Percentiles rank a stretch among this genome's conserved stretches.
These are phyloP conservation scores for Gryon sp. DNA, from an alignment of 1,140 invertebrate genomes.

Conservation along the genomic window DNA sequence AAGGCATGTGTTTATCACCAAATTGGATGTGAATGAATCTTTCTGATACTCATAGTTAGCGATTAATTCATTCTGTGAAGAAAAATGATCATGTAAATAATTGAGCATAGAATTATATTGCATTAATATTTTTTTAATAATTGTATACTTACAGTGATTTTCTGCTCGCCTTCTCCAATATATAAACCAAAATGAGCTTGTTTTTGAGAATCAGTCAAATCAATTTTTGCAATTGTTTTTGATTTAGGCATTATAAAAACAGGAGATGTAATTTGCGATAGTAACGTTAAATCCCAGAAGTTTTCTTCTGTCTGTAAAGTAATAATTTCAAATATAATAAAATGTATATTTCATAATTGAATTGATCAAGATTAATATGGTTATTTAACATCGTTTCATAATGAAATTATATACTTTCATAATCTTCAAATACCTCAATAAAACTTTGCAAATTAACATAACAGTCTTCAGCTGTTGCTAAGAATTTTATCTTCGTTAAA, in stretches of 20 bases:
- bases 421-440: conserved; percentile 45
- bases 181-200: conserved; percentile 75
- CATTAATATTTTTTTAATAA: conserved; percentile 5
- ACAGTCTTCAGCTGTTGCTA: conserved; percentile 50
- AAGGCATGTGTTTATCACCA: conserved; percentile 80
- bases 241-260: conserved; percentile 83
- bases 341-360: too few relatives aligned
- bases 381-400: too few relatives aligned
- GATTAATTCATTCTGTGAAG: conserved; percentile 74
- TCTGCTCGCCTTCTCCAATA: conserved; percentile 51
- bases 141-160: conserved; percentile 53
- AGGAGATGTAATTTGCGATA: conserved; percentile 81
- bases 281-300: conserved; percentile 81
- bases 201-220: conserved; percentile 83
- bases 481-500: conserved; percentile 76
- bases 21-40: conserved; percentile 73
- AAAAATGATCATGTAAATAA: conserved; percentile 25
- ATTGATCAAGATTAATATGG: too few relatives aligned
- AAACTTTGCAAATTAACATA: conserved; percentile 34
- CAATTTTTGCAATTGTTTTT: conserved; percentile 83
- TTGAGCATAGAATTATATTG: neutral
- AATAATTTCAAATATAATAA: too few relatives aligned
- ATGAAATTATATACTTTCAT: too few relatives aligned
- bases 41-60: conserved; percentile 79
- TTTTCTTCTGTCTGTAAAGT: conserved; percentile 80